Evolutionary conservation across 1,140 invertebrate genomes (phyloP).

Genomic region (Achatina immaculata): DNA sequence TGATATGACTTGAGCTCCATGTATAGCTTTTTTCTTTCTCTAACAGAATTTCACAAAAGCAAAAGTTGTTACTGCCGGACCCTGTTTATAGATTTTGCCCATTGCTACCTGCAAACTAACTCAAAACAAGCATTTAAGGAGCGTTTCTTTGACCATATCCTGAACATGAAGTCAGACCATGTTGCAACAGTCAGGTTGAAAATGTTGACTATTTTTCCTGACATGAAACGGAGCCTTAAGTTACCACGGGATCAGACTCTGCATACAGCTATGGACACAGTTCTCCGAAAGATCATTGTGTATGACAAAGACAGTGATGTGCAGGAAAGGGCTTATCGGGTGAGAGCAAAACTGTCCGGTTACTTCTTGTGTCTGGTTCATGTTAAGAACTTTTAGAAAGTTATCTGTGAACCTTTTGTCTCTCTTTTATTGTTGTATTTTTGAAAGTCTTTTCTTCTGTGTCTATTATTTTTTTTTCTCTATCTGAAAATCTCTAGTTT

Average conservation of each 20-base stretch:
- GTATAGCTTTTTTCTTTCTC: conserved; percentile 53
- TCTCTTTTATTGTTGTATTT: no score
- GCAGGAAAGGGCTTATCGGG: conserved; percentile 65
- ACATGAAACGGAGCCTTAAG: conserved; percentile 75
- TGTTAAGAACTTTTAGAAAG: no score
- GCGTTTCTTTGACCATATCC: conserved; percentile 77
- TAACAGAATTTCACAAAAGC: conserved; percentile 75
- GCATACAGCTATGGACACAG: conserved; percentile 74
- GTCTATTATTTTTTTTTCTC: no score
- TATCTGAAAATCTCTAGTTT: no score
- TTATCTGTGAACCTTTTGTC: no score
- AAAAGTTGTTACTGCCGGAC: conserved; percentile 78
- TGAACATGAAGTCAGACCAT: conserved; percentile 77
- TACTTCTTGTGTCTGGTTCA: no score
- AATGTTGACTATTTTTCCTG: conserved; percentile 76
- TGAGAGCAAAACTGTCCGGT: no score
- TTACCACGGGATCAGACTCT: conserved; percentile 77
- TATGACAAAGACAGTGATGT: conserved; percentile 79
- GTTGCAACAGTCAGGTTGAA: conserved; percentile 79
- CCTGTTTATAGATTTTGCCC: conserved; percentile 78
- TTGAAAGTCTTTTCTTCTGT: no score
- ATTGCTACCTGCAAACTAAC: conserved; percentile 77
- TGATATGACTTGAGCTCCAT: no score
- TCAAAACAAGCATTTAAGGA: conserved; percentile 81
- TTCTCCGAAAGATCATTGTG: conserved; percentile 74